These are phyloP conservation scores for Trichopria drosophilae DNA, from an alignment of 2,888 invertebrate species.

Conservation along the genomic window DNA sequence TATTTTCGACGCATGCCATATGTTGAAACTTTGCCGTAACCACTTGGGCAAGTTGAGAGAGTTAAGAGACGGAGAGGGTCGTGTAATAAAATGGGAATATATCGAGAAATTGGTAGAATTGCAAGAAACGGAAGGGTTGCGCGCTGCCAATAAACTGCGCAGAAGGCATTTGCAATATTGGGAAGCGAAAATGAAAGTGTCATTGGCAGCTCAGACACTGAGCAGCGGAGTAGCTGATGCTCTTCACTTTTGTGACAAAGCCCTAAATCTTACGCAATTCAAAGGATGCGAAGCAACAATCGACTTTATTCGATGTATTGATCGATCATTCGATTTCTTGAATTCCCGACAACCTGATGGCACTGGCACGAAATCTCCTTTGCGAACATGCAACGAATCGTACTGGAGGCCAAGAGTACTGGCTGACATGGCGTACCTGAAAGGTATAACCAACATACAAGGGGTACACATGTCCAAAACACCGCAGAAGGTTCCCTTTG, in stretches of 20 bases:
- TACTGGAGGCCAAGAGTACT: conserved; percentile 14
- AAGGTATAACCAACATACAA: background rate
- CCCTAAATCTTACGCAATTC: conserved; percentile 3
- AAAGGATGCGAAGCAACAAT: conserved; percentile 15
- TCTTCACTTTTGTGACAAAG: background rate
- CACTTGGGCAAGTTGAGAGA: conserved; percentile 4
- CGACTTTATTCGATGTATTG: conserved; percentile 15
- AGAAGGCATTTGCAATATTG: conserved; percentile 13
- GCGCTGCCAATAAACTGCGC: conserved; percentile 16
- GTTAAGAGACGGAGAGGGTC: background rate
- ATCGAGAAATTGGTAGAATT: background rate
- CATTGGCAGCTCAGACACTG: no score
- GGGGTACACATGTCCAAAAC: conserved; percentile 4
- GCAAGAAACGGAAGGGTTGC: conserved; percentile 20
- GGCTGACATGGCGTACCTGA: conserved; percentile 5
- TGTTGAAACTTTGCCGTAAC: conserved; percentile 30
- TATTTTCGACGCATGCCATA: conserved; percentile 18
- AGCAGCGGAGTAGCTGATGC: conserved; percentile 18
- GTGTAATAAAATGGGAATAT: conserved; percentile 3
- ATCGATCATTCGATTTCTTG: conserved; percentile 18
- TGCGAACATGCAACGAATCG: conserved; percentile 10
- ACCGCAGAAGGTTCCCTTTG: conserved; percentile 9
- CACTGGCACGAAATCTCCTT: conserved; percentile 12
- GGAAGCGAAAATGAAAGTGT: no score
- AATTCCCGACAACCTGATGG: conserved; percentile 16